A percentile compares a stretch with the other conserved stretches of the same genome.
Conservation (phyloP, 53 echinoderm and acorn worm genomes). For the Hippasteria phrygiana region DNA sequence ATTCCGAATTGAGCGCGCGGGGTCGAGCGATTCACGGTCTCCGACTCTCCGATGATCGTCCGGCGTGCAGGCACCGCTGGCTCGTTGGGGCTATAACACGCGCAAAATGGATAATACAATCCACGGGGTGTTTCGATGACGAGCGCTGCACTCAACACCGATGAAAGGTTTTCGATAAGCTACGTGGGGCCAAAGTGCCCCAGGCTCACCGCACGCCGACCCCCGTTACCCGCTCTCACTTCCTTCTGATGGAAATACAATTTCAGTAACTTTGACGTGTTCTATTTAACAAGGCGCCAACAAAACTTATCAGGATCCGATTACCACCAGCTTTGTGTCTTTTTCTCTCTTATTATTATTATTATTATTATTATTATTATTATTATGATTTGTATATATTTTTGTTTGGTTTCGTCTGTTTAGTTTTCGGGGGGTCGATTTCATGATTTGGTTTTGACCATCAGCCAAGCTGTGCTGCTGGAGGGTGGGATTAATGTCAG, state of each 20-base stretch:
- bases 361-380: too few relatives aligned
- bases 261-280: not conserved
- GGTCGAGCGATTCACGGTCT: not conserved
- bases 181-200: not conserved
- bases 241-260: not conserved
- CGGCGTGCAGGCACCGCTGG: not conserved
- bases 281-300: not conserved
- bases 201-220: not conserved
- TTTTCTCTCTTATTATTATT: too few relatives aligned
- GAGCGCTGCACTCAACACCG: not conserved
- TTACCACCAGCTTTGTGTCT: too few relatives aligned
- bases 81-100: too few relatives aligned
- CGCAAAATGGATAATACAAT: not conserved
- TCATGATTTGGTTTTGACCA: too few relatives aligned
- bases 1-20: constrained; percentile 37
- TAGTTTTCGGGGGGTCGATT: too few relatives aligned
- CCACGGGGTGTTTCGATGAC: not conserved
- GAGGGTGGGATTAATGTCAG: too few relatives aligned
- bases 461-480: too few relatives aligned
- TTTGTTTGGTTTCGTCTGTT: too few relatives aligned
- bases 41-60: not conserved
- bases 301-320: not conserved
- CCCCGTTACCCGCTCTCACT: not conserved
- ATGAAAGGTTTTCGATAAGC: not conserved
- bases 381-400: too few relatives aligned